phyloP scores from a whole-genome alignment of 2,797 vertebrate genomes.

The Streptopelia turtur region DNA sequence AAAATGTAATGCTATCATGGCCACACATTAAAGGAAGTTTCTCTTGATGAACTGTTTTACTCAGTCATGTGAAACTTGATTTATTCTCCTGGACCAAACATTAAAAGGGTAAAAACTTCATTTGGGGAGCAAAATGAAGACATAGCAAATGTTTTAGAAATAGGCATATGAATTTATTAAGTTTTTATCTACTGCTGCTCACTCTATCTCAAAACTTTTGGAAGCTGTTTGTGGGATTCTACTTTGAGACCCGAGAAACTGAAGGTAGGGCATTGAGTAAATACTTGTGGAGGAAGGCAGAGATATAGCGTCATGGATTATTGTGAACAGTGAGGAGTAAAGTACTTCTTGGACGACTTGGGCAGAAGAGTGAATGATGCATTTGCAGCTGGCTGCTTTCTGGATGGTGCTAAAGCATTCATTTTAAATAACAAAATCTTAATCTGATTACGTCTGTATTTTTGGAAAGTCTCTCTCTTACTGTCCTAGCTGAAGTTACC shows the following conservation, averaged over 20 bases:
- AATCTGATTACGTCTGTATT: background rate
- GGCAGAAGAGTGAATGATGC: background rate
- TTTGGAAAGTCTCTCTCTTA: background rate
- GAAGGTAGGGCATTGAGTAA: background rate
- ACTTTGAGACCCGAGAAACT: background rate
- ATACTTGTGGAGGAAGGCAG: background rate
- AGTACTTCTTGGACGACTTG: background rate
- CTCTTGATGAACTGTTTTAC: conserved; percentile 37
- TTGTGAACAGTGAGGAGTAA: background rate
- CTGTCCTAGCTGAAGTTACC: background rate
- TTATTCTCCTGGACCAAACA: conserved; percentile 15
- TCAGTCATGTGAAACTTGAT: conserved; percentile 14
- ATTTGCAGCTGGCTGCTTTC: background rate
- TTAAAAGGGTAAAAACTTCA: conserved; percentile 2
- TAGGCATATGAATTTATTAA: background rate
- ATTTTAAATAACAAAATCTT: background rate
- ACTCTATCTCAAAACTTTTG: background rate
- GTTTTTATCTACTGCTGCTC: background rate
- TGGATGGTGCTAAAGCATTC: background rate
- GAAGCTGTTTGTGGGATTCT: background rate
- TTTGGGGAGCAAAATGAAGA: background rate
- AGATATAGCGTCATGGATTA: background rate
- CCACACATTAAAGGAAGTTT: background rate
- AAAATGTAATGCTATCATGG: conserved; percentile 5
- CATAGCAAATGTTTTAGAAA: background rate